Base-by-base conservation (phyloP, 1,140 invertebrate species). In the Cherax destructor region DNA sequence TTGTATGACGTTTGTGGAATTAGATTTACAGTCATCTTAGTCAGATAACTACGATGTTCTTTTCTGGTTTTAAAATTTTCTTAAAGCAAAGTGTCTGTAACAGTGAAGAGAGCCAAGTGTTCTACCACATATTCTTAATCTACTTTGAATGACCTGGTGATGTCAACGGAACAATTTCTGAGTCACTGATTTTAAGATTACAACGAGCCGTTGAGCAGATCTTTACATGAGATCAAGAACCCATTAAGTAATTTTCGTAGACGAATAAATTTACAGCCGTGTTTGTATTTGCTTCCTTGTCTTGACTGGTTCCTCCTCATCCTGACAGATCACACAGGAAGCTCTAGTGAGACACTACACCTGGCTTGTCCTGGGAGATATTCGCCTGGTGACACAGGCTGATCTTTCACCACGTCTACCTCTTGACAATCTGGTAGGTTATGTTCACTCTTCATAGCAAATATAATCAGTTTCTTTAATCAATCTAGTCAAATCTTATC, bases 301-400 rank as follows among this genome's bases (percentile, higher is more conserved):
- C 30, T 41, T 41, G 30, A 41, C 30, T 41, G 6, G 16, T 47
- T 50, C 56, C 47, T 79, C 4, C 10, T 24, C n/a, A n/a, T n/a
- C 41, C n/a, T 16, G 6, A 16, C 18, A 81, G 79, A 50, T 56
- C 11, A 56, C 16, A n/a, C 49, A 50, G 50, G 79, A 47, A 50
- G 49, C 79, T 6, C 18, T 81, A 50, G 49, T 81, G 49, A 81
- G 50, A 24, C 49, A 52, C 11, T 21, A 16, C 5, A 16, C 49
- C 3, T 81, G 79, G 79, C 18, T 81, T 47, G 79, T 81, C 47
- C 11, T 81, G 49, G 79, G 79, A 11, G 79, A 52, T 50, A 10
- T n/a, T 0, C 11, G n/a, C 49, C 49, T 56, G 21, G 21, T 81
- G 49, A 56, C 50, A 21, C 16, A n/a, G 1, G 49, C 9, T 50